Base-by-base conservation (phyloP, 35 echinoderm and acorn worm species). In the Ptychodera flava region DNA sequence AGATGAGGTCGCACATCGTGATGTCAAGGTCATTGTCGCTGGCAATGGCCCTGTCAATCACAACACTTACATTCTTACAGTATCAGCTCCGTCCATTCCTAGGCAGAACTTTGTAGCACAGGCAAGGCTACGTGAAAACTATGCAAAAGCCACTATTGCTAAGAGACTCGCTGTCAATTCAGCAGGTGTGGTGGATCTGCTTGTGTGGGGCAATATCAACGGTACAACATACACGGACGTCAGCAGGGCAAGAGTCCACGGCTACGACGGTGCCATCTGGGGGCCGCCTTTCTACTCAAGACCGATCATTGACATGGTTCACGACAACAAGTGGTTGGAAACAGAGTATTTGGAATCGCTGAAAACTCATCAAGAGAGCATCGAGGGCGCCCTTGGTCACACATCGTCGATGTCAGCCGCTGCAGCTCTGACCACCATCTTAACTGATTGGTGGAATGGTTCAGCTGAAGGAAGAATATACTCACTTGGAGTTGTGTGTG, bases 321-420 rank as follows among this genome's bases (percentile, higher is more conserved):
- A 99, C 84, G 96, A 99, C 90, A 90, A 99, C 76, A 99, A 94
- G 80, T 99, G 96, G 96, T 85, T 97, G 29, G 81, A 90, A 29
- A 99, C 90, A 35, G 96, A 99, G 36, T 99, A 92, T 78, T 33
- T 88, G 12, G 83, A 94, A 32, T 76, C 31, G 16, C 35, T 99
- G 35, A 90, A 99, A 83, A 90, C 36, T 29, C 87, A 99, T 53
- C 45, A 87, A 79, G 86, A 92, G 36, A 89, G 45, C 32, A 15
- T 99, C 0, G 83, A 90, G 79, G 84, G 35, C 34, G 84, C 88
- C 36, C 83, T 99, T 35, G 77, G 85, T 31, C 96, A 92, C 89
- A 32, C 35, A 33, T 53, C 90, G 31, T 34, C 88, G 12, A 53
- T 92, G 34, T 99, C 96, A 30, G 92, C 86, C 10, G 96, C 96